Evolutionary conservation across 2,113 vertebrate species (phyloP).

Genomic region (Trochalopteron elliotii): DNA sequence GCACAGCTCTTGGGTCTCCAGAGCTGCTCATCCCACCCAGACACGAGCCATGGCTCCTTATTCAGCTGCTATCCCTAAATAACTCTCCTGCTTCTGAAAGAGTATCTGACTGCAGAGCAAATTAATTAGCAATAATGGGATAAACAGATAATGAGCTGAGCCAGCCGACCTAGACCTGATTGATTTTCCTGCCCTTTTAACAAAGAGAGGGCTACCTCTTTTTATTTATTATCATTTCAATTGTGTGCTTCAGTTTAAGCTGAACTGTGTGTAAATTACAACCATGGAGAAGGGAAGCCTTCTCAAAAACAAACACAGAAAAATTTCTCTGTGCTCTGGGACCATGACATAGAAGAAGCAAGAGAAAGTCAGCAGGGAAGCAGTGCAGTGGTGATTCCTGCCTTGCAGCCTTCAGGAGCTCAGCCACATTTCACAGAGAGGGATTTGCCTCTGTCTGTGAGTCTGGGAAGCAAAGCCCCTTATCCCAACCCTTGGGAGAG

Average conservation of each 20-base stretch:
- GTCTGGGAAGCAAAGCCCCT: neutral
- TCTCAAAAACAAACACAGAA: neutral
- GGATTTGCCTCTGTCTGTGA: neutral
- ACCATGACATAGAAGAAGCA: neutral
- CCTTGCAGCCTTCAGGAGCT: neutral
- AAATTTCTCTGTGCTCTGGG: neutral
- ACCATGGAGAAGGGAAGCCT: rapidly evolving
- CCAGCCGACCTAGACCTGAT: neutral
- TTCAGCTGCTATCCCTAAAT: neutral
- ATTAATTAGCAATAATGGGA: neutral
- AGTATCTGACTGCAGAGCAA: neutral
- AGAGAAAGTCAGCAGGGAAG: neutral
- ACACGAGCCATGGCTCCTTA: rapidly evolving
- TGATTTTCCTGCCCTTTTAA: neutral
- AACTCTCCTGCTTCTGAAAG: neutral
- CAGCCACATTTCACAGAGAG: neutral
- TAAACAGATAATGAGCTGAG: neutral
- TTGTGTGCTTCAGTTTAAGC: neutral
- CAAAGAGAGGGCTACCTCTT: neutral
- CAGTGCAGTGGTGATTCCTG: neutral
- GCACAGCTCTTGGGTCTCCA: neutral
- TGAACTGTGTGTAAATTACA: neutral
- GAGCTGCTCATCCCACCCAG: neutral
- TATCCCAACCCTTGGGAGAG: neutral
- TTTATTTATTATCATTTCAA: neutral